Conservation (phyloP, 2,113 vertebrate species). For the Hemicordylus capensis region DNA sequence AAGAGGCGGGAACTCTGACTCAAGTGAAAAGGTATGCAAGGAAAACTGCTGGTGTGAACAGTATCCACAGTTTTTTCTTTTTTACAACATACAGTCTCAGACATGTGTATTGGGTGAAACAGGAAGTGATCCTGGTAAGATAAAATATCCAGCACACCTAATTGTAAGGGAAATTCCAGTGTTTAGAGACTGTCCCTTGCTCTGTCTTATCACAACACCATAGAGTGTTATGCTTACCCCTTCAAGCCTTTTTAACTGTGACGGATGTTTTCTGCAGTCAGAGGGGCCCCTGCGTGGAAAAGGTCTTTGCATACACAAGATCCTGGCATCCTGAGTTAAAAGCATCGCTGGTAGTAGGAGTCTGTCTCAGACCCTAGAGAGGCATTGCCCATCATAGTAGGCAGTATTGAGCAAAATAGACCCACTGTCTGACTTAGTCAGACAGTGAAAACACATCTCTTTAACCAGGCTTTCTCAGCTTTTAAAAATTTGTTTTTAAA, state of each 20-base stretch:
- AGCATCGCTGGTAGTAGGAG: too few species aligned
- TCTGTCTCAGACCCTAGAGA: background rate
- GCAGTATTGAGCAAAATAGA: too few species aligned
- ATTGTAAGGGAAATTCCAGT: background rate
- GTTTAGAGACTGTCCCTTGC: background rate
- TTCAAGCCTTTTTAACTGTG: background rate
- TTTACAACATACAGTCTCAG: background rate
- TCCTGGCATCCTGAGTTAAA: background rate
- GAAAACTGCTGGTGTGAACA: background rate
- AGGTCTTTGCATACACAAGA: too few species aligned
- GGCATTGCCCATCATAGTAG: background rate
- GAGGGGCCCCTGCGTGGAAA: too few species aligned
- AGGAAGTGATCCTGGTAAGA: constrained; percentile 36
- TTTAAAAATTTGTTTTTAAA: too few species aligned
- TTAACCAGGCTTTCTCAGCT: too few species aligned
- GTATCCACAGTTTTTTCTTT: constrained; percentile 30
- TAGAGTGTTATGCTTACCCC: background rate
- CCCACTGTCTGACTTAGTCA: too few species aligned
- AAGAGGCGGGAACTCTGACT: constrained; percentile 48
- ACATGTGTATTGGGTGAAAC: background rate
- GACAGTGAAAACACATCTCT: too few species aligned
- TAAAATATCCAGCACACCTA: background rate
- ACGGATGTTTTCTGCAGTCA: too few species aligned
- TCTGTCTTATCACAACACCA: background rate
- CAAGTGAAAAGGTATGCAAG: constrained; percentile 46